Conservation (phyloP, 2,797 vertebrate genomes). For the Avahi laniger region DNA sequence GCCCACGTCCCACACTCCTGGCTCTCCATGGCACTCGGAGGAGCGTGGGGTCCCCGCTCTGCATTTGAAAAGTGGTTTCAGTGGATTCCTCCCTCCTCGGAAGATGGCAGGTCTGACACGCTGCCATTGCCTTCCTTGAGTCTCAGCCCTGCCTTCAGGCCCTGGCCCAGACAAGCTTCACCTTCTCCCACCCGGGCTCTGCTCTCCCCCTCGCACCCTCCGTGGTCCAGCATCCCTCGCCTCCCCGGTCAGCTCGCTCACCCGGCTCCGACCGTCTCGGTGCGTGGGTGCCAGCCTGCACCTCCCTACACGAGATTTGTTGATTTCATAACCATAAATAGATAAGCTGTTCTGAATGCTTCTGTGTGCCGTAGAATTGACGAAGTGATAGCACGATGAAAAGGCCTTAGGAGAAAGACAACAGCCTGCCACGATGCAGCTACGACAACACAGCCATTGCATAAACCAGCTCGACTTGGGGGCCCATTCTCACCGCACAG, state of each 20-base stretch:
- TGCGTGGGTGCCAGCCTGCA: background rate
- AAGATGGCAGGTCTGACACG: background rate
- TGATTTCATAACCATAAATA: constrained; percentile 79
- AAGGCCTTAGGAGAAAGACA: constrained; percentile 34
- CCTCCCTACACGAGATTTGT: constrained; percentile 69
- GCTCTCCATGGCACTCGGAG: background rate
- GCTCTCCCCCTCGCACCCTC: background rate
- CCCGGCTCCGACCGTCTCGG: background rate
- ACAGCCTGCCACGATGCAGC: background rate
- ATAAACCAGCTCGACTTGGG: background rate
- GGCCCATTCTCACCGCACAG: background rate
- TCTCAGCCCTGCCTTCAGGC: background rate
- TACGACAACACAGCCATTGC: background rate
- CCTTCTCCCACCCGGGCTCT: background rate
- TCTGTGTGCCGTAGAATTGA: constrained; percentile 35
- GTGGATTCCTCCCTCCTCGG: too few relatives aligned
- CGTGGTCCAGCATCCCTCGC: background rate
- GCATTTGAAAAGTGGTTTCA: background rate
- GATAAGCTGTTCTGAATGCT: constrained; percentile 63
- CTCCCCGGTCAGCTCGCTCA: background rate
- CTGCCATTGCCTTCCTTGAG: background rate
- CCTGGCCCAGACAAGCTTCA: background rate
- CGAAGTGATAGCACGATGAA: constrained; percentile 43
- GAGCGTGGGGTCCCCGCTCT: background rate
- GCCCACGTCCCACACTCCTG: background rate